Evolutionary conservation across 2,113 vertebrate species (phyloP).

Genomic region (Isurus oxyrinchus): DNA sequence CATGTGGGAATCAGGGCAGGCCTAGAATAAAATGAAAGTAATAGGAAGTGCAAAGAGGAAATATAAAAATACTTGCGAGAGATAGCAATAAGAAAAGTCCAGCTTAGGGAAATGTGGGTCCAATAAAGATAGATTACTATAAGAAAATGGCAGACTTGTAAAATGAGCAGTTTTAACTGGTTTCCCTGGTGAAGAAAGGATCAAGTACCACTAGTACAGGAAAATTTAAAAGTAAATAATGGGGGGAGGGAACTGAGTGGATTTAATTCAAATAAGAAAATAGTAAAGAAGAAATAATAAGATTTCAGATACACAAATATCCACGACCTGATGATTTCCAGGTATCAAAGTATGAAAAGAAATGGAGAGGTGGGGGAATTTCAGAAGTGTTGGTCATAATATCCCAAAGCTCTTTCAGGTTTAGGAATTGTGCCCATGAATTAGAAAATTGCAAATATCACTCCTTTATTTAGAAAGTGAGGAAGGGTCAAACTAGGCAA

Average conservation of each 20-base stretch:
- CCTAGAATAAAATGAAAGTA: not conserved
- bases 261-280: not conserved
- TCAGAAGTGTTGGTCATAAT: not conserved
- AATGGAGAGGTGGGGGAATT: not conserved
- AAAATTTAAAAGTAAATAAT: not conserved
- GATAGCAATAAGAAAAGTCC: not conserved
- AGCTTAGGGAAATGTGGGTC: not conserved
- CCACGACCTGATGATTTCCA: not conserved
- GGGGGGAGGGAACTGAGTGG: not conserved
- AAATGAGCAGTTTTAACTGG: not conserved
- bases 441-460: not conserved
- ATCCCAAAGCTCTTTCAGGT: not conserved
- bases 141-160: not conserved
- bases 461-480: not conserved
- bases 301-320: not conserved
- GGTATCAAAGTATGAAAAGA: not conserved
- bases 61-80: not conserved
- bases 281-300: not conserved
- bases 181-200: not conserved
- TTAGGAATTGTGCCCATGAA: not conserved
- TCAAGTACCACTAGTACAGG: not conserved
- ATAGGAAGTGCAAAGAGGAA: not conserved
- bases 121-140: not conserved
- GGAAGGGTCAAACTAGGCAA: not conserved
- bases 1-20: not conserved